Evolutionary conservation across 2,888 invertebrate genomes (phyloP).

Genomic region (Leuctra nigra): DNA sequence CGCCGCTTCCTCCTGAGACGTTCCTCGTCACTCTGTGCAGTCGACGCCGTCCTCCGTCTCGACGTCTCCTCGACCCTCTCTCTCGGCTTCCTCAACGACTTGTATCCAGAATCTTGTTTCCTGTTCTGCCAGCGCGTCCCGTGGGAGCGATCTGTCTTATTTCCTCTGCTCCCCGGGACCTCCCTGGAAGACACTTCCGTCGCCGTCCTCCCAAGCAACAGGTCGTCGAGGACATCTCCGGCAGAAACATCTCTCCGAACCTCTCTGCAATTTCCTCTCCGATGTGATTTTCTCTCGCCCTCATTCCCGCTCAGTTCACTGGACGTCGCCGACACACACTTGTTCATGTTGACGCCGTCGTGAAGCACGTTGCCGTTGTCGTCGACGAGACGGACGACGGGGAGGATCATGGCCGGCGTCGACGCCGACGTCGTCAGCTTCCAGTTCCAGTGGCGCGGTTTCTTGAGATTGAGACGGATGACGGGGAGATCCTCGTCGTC

Average conservation of each 20-base stretch:
- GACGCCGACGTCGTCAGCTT: conserved; percentile 44
- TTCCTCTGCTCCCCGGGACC: not conserved
- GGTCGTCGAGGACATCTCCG: not conserved
- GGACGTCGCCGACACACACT: not conserved
- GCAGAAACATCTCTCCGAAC: not conserved
- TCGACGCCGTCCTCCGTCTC: not conserved
- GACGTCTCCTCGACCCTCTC: not conserved
- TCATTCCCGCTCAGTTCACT: not conserved
- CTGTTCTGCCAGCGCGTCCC: not conserved
- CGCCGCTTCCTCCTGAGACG: not conserved
- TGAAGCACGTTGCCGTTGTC: conserved; percentile 46
- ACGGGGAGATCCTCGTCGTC: conserved; percentile 41
- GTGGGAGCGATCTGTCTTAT: not conserved
- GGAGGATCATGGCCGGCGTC: conserved; percentile 17
- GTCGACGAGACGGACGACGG: conserved; percentile 43
- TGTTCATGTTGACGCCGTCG: conserved; percentile 8
- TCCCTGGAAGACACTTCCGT: not conserved
- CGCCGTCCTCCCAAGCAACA: not conserved
- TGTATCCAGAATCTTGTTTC: conserved; percentile 7
- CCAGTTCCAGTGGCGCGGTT: conserved; percentile 56
- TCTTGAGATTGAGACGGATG: conserved; percentile 54
- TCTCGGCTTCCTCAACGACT: conserved; percentile 1
- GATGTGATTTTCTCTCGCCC: not conserved
- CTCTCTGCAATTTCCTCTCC: not conserved
- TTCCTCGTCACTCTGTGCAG: not conserved